Percentiles rank a stretch among this genome's conserved stretches.
Conservation (phyloP, 2,797 vertebrate genomes). For the Muraenolepis orangiensis region DNA sequence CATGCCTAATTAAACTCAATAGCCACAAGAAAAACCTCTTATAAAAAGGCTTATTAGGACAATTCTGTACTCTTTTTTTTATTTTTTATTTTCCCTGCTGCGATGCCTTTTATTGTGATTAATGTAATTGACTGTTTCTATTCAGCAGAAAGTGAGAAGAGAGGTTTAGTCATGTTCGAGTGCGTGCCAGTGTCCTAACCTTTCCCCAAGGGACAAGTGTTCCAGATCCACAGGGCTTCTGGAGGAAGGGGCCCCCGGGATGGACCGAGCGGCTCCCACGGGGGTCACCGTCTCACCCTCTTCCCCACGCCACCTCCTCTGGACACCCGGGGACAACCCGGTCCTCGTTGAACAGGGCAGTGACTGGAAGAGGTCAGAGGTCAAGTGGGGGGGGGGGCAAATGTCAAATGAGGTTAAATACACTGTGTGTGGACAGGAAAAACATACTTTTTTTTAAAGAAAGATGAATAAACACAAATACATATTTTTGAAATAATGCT, state of each 20-base stretch:
- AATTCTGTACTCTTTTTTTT: background rate
- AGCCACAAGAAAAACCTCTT: background rate
- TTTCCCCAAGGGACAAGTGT: conserved; percentile 81
- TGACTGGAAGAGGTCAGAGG: conserved; percentile 56
- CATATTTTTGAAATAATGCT: background rate
- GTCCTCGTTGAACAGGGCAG: conserved; percentile 45
- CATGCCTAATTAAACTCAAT: background rate
- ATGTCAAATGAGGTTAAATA: background rate
- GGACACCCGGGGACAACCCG: conserved; percentile 54
- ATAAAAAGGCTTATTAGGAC: background rate
- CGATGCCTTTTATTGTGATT: background rate
- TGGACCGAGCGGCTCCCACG: conserved; percentile 42
- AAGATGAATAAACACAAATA: too few relatives aligned
- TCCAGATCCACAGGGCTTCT: conserved; percentile 32
- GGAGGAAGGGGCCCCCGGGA: conserved; percentile 45
- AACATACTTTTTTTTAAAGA: too few relatives aligned
- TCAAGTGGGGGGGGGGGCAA: background rate
- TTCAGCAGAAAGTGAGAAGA: background rate
- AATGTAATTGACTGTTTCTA: background rate
- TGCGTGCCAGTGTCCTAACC: conserved; percentile 69
- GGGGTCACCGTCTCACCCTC: conserved; percentile 39
- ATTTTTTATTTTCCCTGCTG: background rate
- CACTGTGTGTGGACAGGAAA: background rate
- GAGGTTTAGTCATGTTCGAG: background rate
- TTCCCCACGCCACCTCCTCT: conserved; percentile 28